Evolutionary conservation across 2,113 vertebrate species (phyloP).

Genomic region (Forbesichthys papilliferus): DNA sequence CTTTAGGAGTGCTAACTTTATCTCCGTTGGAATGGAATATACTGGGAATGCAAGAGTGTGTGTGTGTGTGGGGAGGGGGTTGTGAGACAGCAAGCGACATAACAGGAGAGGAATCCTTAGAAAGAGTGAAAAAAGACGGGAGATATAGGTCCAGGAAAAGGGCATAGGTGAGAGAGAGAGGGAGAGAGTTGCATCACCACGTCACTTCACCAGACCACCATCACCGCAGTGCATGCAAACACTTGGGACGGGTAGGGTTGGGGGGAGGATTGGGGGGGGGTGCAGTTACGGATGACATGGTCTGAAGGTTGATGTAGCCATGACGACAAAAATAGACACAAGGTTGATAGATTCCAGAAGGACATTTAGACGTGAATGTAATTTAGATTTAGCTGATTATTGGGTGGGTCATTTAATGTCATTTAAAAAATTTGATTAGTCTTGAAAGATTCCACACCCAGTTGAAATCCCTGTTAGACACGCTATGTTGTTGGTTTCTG

Average conservation of each 20-base stretch:
- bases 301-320: neutral
- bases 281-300: slow-evolving; percentile 18
- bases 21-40: slow-evolving; percentile 80
- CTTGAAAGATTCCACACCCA: too few relatives aligned
- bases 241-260: slow-evolving; percentile 52
- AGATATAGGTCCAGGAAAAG: neutral
- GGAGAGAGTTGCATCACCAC: slow-evolving; percentile 74
- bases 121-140: neutral
- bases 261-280: slow-evolving; percentile 52
- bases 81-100: neutral
- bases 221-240: slow-evolving; percentile 76
- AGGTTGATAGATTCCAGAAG: neutral
- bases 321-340: neutral
- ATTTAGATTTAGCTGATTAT: too few relatives aligned
- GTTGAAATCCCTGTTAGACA: too few relatives aligned
- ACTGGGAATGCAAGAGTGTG: slow-evolving; percentile 49
- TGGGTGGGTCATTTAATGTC: too few relatives aligned
- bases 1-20: slow-evolving; percentile 85
- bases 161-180: neutral
- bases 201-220: slow-evolving; percentile 74
- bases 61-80: neutral
- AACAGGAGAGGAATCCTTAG: neutral
- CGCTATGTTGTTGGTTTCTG: too few relatives aligned
- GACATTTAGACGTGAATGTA: neutral
- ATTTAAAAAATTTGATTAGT: too few relatives aligned